Percentiles rank a stretch among this genome's conserved stretches.
phyloP scores from a whole-genome alignment of 2,888 invertebrate genomes.

The Tethea ocularis region DNA sequence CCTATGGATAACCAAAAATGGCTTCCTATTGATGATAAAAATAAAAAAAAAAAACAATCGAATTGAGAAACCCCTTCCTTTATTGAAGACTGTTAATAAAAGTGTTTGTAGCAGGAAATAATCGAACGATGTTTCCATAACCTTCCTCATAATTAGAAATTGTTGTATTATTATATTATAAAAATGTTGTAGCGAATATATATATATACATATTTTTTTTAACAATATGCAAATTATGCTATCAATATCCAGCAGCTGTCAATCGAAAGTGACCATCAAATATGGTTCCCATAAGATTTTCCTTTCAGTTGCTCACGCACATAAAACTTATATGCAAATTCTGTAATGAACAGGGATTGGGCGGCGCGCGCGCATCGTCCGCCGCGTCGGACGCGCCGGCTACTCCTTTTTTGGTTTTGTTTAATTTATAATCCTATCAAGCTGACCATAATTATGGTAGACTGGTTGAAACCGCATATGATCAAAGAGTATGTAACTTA shows the following conservation, averaged over 20 bases:
- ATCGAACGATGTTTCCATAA: too few species aligned
- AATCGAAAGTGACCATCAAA: slow-evolving; percentile 46
- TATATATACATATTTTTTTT: too few species aligned
- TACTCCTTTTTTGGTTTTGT: slow-evolving; percentile 54
- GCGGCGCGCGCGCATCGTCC: slow-evolving; percentile 41
- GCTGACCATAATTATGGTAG: slow-evolving; percentile 24
- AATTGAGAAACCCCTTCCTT: too few species aligned
- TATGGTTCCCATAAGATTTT: slow-evolving; percentile 40
- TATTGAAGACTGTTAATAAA: too few species aligned
- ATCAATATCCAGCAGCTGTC: slow-evolving; percentile 25
- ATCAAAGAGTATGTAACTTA: slow-evolving; percentile 10
- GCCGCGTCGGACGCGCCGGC: slow-evolving; percentile 17
- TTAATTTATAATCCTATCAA: slow-evolving; percentile 45
- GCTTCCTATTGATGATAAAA: too few species aligned
- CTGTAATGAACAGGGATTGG: slow-evolving; percentile 55
- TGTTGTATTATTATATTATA: too few species aligned
- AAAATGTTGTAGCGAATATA: too few species aligned
- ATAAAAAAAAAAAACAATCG: too few species aligned
- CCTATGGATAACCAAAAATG: too few species aligned
- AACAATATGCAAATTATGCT: slow-evolving; percentile 19
- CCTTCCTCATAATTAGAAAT: too few species aligned
- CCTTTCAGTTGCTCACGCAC: slow-evolving; percentile 35
- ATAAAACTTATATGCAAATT: slow-evolving; percentile 59
- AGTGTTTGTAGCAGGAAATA: too few species aligned
- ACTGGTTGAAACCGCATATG: slow-evolving; percentile 9